Conservation (phyloP, 2,888 invertebrate genomes). For the Synanthedon vespiformis region DNA sequence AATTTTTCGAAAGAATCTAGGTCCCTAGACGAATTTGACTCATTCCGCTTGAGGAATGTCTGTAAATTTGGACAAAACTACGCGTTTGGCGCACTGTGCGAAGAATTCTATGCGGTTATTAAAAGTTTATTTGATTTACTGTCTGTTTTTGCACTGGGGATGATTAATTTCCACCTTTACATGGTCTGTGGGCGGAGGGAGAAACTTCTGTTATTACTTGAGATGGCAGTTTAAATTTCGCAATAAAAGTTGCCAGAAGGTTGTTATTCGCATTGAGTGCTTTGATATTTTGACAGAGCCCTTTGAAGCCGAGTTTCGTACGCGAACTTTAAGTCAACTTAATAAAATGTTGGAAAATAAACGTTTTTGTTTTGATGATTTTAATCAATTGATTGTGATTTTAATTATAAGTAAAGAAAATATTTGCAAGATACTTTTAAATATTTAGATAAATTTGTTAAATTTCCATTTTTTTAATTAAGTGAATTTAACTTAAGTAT, state of each 20-base stretch:
- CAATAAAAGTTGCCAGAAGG: conserved; percentile 37
- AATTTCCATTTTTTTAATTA: too few relatives aligned
- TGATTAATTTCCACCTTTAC: conserved; percentile 34
- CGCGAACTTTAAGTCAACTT: conserved; percentile 15
- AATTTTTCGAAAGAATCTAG: too few relatives aligned
- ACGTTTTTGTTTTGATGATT: neutral
- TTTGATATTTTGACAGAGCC: conserved; percentile 43
- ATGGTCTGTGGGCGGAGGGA: conserved; percentile 5
- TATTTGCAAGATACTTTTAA: too few relatives aligned
- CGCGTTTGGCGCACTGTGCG: conserved; percentile 18
- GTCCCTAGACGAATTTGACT: too few relatives aligned
- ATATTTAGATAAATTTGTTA: too few relatives aligned
- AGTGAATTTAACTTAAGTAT: too few relatives aligned
- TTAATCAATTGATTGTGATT: too few relatives aligned
- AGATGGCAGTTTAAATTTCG: conserved; percentile 50
- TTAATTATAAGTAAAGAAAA: too few relatives aligned
- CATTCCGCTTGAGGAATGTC: conserved; percentile 16
- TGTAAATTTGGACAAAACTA: conserved; percentile 20
- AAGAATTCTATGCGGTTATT: conserved; percentile 33
- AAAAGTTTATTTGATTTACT: conserved; percentile 29
- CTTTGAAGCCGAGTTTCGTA: conserved; percentile 24
- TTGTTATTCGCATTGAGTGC: conserved; percentile 28
- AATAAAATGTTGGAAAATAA: conserved; percentile 18
- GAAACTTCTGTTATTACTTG: conserved; percentile 49
- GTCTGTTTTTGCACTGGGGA: conserved; percentile 25